Conservation (phyloP, 2,113 vertebrate species). For the Ceyx cyanopectus region DNA sequence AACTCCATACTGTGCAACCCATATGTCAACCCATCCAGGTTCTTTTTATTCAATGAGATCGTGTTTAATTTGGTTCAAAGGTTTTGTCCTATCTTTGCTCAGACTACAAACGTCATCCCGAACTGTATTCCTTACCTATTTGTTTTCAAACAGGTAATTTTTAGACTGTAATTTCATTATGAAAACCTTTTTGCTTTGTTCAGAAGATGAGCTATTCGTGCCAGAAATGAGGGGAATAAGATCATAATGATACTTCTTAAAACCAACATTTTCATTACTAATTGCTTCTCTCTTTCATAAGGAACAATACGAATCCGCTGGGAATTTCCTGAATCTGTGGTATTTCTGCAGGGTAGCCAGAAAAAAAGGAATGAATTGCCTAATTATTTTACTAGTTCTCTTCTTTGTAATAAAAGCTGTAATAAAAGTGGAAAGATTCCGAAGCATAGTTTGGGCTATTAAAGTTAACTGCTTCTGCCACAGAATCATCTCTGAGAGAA, state of each 20-base stretch:
- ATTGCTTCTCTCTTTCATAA: slow-evolving; percentile 29
- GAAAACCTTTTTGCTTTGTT: background rate
- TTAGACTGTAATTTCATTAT: slow-evolving; percentile 30
- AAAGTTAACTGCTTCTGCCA: slow-evolving; percentile 27
- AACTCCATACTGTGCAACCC: background rate
- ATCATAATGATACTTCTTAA: slow-evolving; percentile 36
- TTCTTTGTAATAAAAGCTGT: slow-evolving; percentile 27
- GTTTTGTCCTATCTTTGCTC: background rate
- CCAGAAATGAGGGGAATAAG: slow-evolving; percentile 10
- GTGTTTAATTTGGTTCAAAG: background rate
- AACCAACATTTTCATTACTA: slow-evolving; percentile 58
- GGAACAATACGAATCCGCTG: slow-evolving; percentile 28
- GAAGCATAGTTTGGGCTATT: slow-evolving; percentile 2
- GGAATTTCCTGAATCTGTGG: slow-evolving; percentile 32
- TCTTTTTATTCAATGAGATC: background rate
- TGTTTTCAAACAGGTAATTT: slow-evolving; percentile 42
- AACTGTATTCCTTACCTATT: background rate
- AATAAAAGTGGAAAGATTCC: slow-evolving; percentile 30
- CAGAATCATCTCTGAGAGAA: background rate
- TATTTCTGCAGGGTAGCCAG: slow-evolving; percentile 26
- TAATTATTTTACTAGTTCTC: slow-evolving; percentile 50
- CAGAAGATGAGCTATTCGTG: slow-evolving; percentile 31
- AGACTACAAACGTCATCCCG: background rate
- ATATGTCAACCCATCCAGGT: background rate
- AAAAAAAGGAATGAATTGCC: slow-evolving; percentile 18